Evolutionary conservation across 2,113 vertebrate species (phyloP), one percentile per base, ranked within the genome.

Genomic region (Burhinus bistriatus): DNA sequence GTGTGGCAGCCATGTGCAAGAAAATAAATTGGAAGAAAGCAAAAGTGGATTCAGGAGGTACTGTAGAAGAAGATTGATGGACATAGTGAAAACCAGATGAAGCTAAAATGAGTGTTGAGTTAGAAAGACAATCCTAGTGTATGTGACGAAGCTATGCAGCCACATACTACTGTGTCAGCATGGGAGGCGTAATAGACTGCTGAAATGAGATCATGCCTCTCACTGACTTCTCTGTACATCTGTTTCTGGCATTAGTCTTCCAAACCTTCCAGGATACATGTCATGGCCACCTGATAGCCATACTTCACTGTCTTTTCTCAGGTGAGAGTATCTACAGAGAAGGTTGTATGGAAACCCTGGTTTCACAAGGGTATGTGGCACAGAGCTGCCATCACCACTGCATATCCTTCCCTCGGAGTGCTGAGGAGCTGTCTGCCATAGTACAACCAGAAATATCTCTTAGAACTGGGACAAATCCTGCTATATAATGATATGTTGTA

Each of bases 401-500:
- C 19, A 5, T 17, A 1, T 15, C 5, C n/a, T n/a, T 68, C 54
- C 54, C 65, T 61, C 47, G 32, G 18, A 12, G 20, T 23, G 54
- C 21, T 42, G 38, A 42, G 38, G 38, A 72, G 13, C 23, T 57
- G 25, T 34, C 18, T 90, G 18, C 26, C 1, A 0, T 18, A 15
- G 29, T 19, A 26, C n/a, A 47, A 1, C 2, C 18, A 64, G n/a
- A 66, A 59, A 32, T 52, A 18, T 2, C 26, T 75, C 23, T 44
- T 16, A 55, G 59, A 25, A 22, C 21, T 49, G 42, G 38, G 27
- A 64, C 7, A 49, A 62, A 79, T 62, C 9, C 9, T 51, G 15
- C 17, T 32, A 3, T 38, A 64, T 86, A 92, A 42, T 38, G 16
- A 26, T 0, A 0, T 17, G 17, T 32, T 38, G 8, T 26, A 14